phyloP scores from a whole-genome alignment of 2,888 invertebrate genomes.

The Ophion ellenae region DNA sequence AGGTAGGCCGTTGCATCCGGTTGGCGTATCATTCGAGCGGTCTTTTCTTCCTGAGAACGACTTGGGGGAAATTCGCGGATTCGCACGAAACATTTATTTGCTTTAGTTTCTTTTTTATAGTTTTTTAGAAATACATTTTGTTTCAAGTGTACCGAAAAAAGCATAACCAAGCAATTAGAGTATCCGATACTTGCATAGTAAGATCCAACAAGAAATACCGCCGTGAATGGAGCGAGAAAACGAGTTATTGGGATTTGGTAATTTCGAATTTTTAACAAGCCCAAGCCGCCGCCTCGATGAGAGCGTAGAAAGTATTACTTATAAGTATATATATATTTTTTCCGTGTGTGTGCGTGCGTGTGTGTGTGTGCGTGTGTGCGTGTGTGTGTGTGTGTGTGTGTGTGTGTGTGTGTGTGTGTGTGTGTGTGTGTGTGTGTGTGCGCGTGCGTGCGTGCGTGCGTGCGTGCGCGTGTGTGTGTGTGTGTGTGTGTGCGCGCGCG shows the following conservation, averaged over 20 bases:
- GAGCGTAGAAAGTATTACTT: constrained; percentile 50
- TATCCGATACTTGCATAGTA: background rate
- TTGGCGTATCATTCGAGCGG: constrained; percentile 76
- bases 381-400: background rate
- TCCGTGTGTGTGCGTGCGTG: background rate
- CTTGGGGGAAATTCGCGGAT: constrained; percentile 69
- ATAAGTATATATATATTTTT: background rate
- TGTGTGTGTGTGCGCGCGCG: background rate
- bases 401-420: background rate
- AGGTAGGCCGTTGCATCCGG: constrained; percentile 76
- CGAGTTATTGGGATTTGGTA: constrained; percentile 21
- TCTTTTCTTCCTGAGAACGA: constrained; percentile 66
- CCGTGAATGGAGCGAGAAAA: background rate
- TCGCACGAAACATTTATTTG: constrained; percentile 72
- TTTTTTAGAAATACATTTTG: background rate
- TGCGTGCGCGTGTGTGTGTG: background rate
- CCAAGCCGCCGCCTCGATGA: constrained; percentile 16
- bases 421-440: background rate
- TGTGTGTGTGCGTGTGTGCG: background rate
- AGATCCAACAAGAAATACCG: background rate
- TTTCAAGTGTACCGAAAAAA: background rate
- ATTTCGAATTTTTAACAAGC: constrained; percentile 43
- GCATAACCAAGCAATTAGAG: background rate
- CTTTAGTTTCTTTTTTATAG: background rate
- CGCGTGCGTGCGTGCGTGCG: background rate